Evolutionary conservation across 1,140 invertebrate species (phyloP).

Genomic region (Spodoptera litura): DNA sequence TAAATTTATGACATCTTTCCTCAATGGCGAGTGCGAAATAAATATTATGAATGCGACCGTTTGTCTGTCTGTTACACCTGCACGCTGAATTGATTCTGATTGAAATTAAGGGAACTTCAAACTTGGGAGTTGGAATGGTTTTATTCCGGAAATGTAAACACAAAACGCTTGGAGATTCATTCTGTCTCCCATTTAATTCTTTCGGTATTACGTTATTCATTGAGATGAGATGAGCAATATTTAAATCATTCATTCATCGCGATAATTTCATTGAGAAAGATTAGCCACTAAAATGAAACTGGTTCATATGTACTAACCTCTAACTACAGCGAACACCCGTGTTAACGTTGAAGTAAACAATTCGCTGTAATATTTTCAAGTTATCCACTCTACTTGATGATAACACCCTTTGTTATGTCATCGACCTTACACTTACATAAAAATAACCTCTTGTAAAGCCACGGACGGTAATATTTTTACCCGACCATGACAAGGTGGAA

Average conservation of each 20-base stretch:
- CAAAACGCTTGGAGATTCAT: too few species aligned
- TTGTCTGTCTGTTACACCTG: not conserved
- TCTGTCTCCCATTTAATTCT: too few species aligned
- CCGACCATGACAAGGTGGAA: not conserved
- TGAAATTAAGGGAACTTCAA: not conserved
- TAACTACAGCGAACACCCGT: too few species aligned
- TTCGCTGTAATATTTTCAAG: too few species aligned
- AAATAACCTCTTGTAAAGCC: conserved; percentile 1
- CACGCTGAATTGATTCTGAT: not conserved
- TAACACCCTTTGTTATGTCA: not conserved
- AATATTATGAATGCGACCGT: conserved; percentile 6
- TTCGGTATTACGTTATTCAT: too few species aligned
- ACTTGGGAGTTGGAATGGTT: not conserved
- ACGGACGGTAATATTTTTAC: not conserved
- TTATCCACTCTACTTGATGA: not conserved
- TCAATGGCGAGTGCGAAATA: conserved; percentile 4
- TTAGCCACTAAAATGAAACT: too few species aligned
- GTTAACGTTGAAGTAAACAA: too few species aligned
- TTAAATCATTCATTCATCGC: too few species aligned
- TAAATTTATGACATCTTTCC: conserved; percentile 30
- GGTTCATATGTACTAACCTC: too few species aligned
- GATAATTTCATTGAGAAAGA: too few species aligned
- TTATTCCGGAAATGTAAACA: not conserved
- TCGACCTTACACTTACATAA: not conserved
- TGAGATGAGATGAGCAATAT: too few species aligned